Evolutionary conservation across 1,140 invertebrate genomes (phyloP).

Genomic region (Nymphalis io): DNA sequence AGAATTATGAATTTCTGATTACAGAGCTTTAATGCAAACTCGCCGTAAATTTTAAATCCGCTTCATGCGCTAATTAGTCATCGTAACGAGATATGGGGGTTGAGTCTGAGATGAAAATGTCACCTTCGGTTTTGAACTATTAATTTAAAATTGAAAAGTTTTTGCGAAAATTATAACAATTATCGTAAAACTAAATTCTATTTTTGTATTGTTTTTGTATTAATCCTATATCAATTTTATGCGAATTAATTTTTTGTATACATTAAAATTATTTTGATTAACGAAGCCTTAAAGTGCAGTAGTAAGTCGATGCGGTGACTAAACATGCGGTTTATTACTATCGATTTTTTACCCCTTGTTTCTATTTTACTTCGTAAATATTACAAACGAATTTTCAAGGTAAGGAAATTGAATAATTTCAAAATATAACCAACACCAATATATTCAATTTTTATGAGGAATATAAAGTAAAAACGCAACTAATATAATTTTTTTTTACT

Average conservation of each 20-base stretch:
- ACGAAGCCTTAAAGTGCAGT: not conserved
- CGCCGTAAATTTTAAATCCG: conserved; percentile 27
- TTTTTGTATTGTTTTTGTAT: too few species aligned
- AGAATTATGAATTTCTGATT: conserved; percentile 22
- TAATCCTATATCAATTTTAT: not conserved
- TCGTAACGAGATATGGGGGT: conserved; percentile 16
- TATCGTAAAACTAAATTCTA: too few species aligned
- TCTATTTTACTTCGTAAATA: not conserved
- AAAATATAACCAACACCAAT: too few species aligned
- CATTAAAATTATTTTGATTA: not conserved
- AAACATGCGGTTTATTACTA: conserved; percentile 23
- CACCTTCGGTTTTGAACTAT: not conserved
- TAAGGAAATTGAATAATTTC: too few species aligned
- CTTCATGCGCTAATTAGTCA: conserved; percentile 21
- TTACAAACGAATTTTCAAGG: too few species aligned
- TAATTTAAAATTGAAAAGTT: too few species aligned
- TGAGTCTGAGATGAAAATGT: not conserved
- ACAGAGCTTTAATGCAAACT: conserved; percentile 24
- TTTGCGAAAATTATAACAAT: too few species aligned
- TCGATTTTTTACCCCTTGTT: conserved; percentile 16
- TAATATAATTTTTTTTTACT: not conserved
- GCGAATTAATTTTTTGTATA: not conserved
- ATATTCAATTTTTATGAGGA: too few species aligned
- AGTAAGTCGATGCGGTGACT: not conserved
- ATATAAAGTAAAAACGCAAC: too few species aligned